Conservation (phyloP, 2,113 vertebrate species). For the Lophura nycthemera region DNA sequence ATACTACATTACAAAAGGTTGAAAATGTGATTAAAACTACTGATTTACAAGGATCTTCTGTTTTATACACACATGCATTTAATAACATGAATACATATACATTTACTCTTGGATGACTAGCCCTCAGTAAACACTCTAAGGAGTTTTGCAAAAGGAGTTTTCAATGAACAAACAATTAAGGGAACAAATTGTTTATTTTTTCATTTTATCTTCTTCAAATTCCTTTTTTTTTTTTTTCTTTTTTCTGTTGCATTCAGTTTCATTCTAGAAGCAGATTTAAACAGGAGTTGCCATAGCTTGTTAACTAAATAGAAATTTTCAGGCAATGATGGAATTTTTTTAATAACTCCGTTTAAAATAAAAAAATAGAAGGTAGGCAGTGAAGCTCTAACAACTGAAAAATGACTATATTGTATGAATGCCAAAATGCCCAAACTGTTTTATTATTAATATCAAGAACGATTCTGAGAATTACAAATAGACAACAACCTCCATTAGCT, state of each 20-base stretch:
- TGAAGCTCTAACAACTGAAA: conserved; percentile 54
- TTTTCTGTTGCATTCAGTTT: not conserved
- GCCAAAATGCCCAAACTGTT: conserved; percentile 34
- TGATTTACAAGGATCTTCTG: not conserved
- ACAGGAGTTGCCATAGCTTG: conserved; percentile 4
- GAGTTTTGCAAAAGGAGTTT: not conserved
- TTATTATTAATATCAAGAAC: not conserved
- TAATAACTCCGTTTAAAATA: conserved; percentile 35
- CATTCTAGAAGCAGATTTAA: conserved; percentile 61
- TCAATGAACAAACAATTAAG: conserved; percentile 27
- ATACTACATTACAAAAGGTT: not conserved
- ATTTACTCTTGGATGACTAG: conserved; percentile 29
- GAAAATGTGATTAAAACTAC: not conserved
- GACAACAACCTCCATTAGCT: conserved; percentile 1
- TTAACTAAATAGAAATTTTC: conserved; percentile 33
- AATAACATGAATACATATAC: not conserved
- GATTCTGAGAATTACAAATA: conserved; percentile 2
- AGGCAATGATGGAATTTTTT: conserved; percentile 37
- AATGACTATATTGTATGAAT: conserved; percentile 6
- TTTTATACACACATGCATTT: not conserved
- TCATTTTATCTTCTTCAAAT: not conserved
- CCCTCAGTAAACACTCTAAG: not conserved
- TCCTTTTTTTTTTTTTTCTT: not conserved
- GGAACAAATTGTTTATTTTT: conserved; percentile 57
- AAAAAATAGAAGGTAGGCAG: not conserved